A percentile compares a stretch with the other conserved stretches of the same genome.
Evolutionary conservation across 2,888 invertebrate genomes (phyloP).

Genomic region (Caenorhabditis parvicauda): DNA sequence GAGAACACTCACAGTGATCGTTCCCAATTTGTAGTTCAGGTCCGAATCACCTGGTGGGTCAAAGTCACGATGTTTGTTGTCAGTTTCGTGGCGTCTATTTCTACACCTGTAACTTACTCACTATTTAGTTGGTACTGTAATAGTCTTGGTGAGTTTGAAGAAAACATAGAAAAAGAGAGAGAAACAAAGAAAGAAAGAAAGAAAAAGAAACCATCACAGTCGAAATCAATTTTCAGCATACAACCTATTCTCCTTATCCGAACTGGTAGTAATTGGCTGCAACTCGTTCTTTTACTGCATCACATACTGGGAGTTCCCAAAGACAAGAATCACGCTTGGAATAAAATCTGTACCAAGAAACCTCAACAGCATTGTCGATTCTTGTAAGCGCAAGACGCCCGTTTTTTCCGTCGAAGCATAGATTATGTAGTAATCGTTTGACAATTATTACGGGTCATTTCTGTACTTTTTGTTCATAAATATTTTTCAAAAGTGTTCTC

Average conservation of each 20-base stretch:
- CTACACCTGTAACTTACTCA: conserved; percentile 55
- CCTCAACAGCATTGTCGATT: too few relatives aligned
- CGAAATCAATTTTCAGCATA: conserved; percentile 49
- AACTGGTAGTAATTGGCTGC: conserved; percentile 54
- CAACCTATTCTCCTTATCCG: conserved; percentile 53
- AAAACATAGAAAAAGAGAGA: neutral
- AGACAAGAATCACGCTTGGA: conserved; percentile 35
- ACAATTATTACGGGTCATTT: too few relatives aligned
- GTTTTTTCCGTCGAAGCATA: too few relatives aligned
- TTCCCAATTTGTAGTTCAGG: conserved; percentile 23
- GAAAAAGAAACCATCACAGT: neutral
- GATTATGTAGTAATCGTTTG: too few relatives aligned
- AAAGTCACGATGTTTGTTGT: conserved; percentile 50
- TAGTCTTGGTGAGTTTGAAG: neutral
- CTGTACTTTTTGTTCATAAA: too few relatives aligned
- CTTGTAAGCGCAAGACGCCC: too few relatives aligned
- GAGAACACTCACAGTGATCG: too few relatives aligned
- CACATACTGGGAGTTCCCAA: conserved; percentile 50
- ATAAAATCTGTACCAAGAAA: conserved; percentile 28
- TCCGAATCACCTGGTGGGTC: conserved; percentile 48
- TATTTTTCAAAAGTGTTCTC: too few relatives aligned
- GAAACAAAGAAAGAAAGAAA: too few relatives aligned
- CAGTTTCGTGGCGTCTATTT: conserved; percentile 53
- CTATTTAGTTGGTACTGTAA: conserved; percentile 24
- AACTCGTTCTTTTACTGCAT: conserved; percentile 55